Conservation (phyloP, 2,113 vertebrate genomes). For the Limanda limanda region DNA sequence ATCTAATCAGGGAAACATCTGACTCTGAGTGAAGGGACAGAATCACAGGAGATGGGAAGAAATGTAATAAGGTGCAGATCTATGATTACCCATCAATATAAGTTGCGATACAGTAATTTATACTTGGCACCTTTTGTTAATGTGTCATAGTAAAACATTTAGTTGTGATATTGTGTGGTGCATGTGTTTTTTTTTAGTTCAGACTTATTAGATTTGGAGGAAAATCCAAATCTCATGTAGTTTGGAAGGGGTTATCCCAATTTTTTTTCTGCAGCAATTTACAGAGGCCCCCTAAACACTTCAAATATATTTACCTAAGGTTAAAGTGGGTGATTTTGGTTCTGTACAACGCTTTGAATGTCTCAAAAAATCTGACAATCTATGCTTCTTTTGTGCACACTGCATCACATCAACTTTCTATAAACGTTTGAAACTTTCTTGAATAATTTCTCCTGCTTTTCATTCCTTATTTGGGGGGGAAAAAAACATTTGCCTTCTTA, state of each 20-base stretch:
- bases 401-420: not conserved
- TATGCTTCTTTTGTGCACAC: not conserved
- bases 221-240: not conserved
- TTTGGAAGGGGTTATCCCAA: no score
- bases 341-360: not conserved
- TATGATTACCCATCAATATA: not conserved
- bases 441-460: not conserved
- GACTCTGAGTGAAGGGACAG: constrained; percentile 45
- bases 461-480: not conserved
- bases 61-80: not conserved
- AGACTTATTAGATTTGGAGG: not conserved
- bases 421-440: not conserved
- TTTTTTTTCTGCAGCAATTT: no score
- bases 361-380: not conserved
- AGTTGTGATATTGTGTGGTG: not conserved
- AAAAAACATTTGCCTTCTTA: not conserved
- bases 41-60: constrained; percentile 2
- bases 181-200: not conserved
- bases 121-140: not conserved
- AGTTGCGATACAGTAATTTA: not conserved
- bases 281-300: no score
- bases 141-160: not conserved
- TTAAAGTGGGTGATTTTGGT: no score
- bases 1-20: constrained; percentile 77
- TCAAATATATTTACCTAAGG: no score